A percentile compares a stretch with the other conserved stretches of the same genome.
Evolutionary conservation across 2,113 vertebrate species (phyloP).

Genomic region (Corythoichthys intestinalis): DNA sequence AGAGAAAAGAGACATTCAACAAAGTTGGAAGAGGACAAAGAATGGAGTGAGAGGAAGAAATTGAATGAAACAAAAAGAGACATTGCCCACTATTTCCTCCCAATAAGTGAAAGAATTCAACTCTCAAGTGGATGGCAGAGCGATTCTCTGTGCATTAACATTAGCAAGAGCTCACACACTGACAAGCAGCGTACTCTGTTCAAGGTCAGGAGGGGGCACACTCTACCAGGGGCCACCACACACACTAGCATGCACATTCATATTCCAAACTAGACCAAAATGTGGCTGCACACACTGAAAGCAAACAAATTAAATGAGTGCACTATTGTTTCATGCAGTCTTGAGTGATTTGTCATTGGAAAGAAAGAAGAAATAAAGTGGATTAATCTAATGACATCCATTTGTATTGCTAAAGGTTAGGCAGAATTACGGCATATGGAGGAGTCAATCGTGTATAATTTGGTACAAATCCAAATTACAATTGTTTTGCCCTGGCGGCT

Average conservation of each 20-base stretch:
- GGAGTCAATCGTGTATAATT: background rate
- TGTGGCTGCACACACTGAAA: slow-evolving; percentile 15
- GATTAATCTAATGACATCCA: background rate
- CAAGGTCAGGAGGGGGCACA: slow-evolving; percentile 69
- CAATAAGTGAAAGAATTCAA: slow-evolving; percentile 61
- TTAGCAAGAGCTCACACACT: slow-evolving; percentile 67
- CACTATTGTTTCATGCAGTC: background rate
- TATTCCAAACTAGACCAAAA: slow-evolving; percentile 35
- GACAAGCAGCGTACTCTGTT: slow-evolving; percentile 57
- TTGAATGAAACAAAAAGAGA: slow-evolving; percentile 59
- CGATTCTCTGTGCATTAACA: slow-evolving; percentile 69
- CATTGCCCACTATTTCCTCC: slow-evolving; percentile 44
- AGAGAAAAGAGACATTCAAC: slow-evolving; percentile 39
- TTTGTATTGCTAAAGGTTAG: background rate
- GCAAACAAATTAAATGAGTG: slow-evolving; percentile 5
- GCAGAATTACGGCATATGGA: background rate
- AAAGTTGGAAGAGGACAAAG: slow-evolving; percentile 52
- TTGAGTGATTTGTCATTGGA: background rate
- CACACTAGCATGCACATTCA: slow-evolving; percentile 26
- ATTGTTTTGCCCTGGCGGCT: background rate
- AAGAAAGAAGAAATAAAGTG: background rate
- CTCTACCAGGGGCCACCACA: slow-evolving; percentile 55
- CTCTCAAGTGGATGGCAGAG: slow-evolving; percentile 54
- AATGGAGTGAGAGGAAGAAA: slow-evolving; percentile 44
- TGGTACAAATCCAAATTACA: background rate